phyloP scores from a whole-genome alignment of 2,888 invertebrate species.

The Drosophila vallismaia region DNA sequence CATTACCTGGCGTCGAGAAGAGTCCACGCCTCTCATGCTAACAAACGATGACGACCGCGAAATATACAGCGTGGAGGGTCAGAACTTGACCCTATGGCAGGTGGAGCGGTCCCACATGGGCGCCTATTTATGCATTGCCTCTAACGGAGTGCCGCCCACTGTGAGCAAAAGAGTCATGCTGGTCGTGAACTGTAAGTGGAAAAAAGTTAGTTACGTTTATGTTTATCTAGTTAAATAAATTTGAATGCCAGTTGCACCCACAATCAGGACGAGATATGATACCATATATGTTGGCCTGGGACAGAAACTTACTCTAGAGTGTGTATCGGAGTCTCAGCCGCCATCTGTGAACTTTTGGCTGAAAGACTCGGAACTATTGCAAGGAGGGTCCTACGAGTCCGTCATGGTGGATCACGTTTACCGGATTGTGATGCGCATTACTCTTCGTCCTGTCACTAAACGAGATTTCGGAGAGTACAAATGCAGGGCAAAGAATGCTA shows the following conservation, averaged over 20 bases:
- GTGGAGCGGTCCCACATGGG: constrained; percentile 81
- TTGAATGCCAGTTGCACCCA: constrained; percentile 79
- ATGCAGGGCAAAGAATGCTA: constrained; percentile 91
- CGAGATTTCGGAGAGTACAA: constrained; percentile 91
- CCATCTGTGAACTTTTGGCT: constrained; percentile 83
- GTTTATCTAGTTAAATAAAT: neutral
- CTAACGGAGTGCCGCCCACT: constrained; percentile 84
- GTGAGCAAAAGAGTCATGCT: constrained; percentile 83
- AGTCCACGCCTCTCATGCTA: constrained; percentile 85
- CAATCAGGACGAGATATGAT: constrained; percentile 81
- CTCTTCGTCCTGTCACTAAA: constrained; percentile 87
- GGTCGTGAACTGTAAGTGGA: constrained; percentile 82
- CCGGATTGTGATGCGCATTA: constrained; percentile 90
- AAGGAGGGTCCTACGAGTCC: constrained; percentile 82
- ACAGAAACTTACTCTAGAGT: constrained; percentile 82
- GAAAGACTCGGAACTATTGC: constrained; percentile 81
- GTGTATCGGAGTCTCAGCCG: constrained; percentile 83
- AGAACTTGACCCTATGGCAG: constrained; percentile 80
- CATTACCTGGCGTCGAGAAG: constrained; percentile 94
- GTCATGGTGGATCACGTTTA: constrained; percentile 89
- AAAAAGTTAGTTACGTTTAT: neutral
- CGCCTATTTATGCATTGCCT: constrained; percentile 83
- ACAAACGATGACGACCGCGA: constrained; percentile 56
- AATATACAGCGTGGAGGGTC: constrained; percentile 80
- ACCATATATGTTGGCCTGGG: constrained; percentile 81